Percentiles rank a stretch among this genome's conserved stretches.
These are phyloP conservation scores for Cheilosia grossa DNA, from an alignment of 2,888 invertebrate genomes.

Conservation along the genomic window DNA sequence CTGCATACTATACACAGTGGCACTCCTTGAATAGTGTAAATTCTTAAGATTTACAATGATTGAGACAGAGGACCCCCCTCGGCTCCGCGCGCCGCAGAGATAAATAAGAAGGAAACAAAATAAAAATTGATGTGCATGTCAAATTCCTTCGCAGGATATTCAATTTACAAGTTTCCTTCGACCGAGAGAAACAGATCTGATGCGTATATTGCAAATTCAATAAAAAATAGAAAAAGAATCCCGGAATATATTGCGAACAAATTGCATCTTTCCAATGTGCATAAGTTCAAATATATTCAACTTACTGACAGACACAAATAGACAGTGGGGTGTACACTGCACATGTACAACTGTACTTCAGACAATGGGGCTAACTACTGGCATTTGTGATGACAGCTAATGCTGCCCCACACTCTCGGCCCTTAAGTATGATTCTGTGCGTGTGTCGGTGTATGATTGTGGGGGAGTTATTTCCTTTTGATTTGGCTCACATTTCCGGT, in stretches of 20 bases:
- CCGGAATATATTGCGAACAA: conserved; percentile 39
- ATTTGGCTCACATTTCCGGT: conserved; percentile 43
- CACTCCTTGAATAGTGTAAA: conserved; percentile 38
- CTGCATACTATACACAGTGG: not conserved
- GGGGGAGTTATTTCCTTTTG: conserved; percentile 43
- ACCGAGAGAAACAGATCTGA: not conserved
- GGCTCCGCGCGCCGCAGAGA: conserved; percentile 13
- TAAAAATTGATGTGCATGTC: conserved; percentile 44
- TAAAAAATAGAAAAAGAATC: conserved; percentile 15
- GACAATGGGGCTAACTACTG: not conserved
- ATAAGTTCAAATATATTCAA: not conserved
- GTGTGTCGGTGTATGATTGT: conserved; percentile 38
- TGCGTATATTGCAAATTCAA: conserved; percentile 27
- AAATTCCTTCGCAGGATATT: conserved; percentile 42
- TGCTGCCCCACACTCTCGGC: not conserved
- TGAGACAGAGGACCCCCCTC: conserved; percentile 59
- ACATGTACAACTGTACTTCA: not conserved
- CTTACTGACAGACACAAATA: not conserved
- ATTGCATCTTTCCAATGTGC: conserved; percentile 13
- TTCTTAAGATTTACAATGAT: conserved; percentile 71
- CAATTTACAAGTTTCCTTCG: conserved; percentile 35
- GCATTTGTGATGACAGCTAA: conserved; percentile 13
- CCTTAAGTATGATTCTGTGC: conserved; percentile 35
- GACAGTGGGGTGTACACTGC: not conserved
- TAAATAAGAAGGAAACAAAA: conserved; percentile 53